Base-by-base conservation (phyloP, 1,140 invertebrate genomes). In the Bombus waltoni region DNA sequence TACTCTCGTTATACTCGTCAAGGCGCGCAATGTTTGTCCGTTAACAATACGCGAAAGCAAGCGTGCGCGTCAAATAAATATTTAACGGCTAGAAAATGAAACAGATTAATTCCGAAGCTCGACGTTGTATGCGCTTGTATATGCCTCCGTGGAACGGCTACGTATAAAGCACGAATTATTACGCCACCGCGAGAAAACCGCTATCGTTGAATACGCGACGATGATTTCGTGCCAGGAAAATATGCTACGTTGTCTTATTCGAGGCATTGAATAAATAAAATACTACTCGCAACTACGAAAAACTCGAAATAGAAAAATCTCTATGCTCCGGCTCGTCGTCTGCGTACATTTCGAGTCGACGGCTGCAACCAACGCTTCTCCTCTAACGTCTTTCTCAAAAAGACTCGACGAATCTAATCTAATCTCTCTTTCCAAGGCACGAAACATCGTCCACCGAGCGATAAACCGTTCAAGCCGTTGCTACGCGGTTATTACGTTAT, bases 81-180 rank as follows among this genome's bases (percentile, higher is more conserved):
- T 83, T 83, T 83, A 78, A 47, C 62, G 13, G 40, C 65, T 32
- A 28, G 82, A 78, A 78, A 83, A 83, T 83, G 82, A 70, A 83
- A 78, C 82, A 78, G 65, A 83, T 83, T 83, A 77, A 83, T 83
- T 78, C 47, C 22, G 82, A 68, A 78, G 47, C 38, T 35, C 22
- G n/a, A 10, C 4, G 80, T 53, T 66, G 4, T 42, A 22, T 22
- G 2, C 18, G 15, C 78, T 11, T 76, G n/a, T 13, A 13, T 62
- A 62, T 18, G 35, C 28, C n/a, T 62, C 32, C 35, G 47, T 38
- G 38, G 35, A 35, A 72, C 68, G 35, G 25, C 28, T 38, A 25
- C 32, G 53, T 59, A 53, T 53, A 44, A 73, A 73, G 38, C 72
- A 18, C 32, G 59, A 83, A 83, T 83, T 83, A 83, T 76, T 66